These are phyloP conservation scores for Lasiommata megera DNA, from an alignment of 2,888 invertebrate genomes.

Conservation along the genomic window DNA sequence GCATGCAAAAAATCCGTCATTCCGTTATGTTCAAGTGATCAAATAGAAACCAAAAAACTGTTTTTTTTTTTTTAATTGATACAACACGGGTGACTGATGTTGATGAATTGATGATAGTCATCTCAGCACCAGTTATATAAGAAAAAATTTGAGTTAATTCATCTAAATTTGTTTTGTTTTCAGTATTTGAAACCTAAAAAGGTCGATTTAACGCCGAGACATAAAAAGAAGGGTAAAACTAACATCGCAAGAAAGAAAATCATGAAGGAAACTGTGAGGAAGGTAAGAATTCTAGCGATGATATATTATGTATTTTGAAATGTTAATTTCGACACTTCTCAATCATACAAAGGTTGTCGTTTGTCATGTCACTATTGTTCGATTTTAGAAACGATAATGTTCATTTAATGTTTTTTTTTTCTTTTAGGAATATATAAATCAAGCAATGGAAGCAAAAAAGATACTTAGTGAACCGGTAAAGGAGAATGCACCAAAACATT, in stretches of 20 bases:
- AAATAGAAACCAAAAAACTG: no score
- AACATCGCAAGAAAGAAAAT: slow-evolving; percentile 90
- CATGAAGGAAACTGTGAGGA: slow-evolving; percentile 84
- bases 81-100: no score
- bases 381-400: not conserved
- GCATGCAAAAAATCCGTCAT: no score
- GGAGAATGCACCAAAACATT: slow-evolving; percentile 55
- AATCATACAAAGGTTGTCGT: no score
- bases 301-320: no score
- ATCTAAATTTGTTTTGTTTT: slow-evolving; percentile 43
- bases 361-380: no score
- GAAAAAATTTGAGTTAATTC: not conserved
- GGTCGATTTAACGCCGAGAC: slow-evolving; percentile 88
- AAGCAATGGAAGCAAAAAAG: slow-evolving; percentile 57
- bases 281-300: slow-evolving; percentile 82
- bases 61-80: no score
- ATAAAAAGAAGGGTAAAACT: slow-evolving; percentile 89
- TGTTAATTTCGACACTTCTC: no score
- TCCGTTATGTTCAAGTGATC: no score
- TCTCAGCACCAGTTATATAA: no score
- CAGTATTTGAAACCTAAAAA: slow-evolving; percentile 89
- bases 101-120: no score
- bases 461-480: slow-evolving; percentile 51
- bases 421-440: slow-evolving; percentile 64
- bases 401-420: slow-evolving; percentile 8